Percentiles rank a stretch among this genome's conserved stretches.
phyloP scores from a whole-genome alignment of 1,140 invertebrate species.

The Arctopsyche grandis region DNA sequence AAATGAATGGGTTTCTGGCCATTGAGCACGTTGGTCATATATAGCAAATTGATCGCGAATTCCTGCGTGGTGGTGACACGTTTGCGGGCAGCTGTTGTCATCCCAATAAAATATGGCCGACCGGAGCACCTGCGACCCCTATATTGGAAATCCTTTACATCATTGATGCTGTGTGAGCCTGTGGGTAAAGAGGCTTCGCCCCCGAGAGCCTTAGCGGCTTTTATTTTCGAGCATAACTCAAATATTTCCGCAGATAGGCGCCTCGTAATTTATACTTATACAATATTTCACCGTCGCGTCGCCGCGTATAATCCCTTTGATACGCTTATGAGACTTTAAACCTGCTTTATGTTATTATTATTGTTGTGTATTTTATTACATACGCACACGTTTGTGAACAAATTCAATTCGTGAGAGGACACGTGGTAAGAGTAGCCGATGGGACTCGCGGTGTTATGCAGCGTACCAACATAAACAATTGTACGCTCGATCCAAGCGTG shows the following conservation, averaged over 20 bases:
- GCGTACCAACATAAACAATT: too few relatives aligned
- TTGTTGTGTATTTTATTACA: neutral
- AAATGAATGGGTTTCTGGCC: neutral
- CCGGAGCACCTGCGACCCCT: neutral
- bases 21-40: conserved; percentile 3
- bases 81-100: conserved; percentile 30
- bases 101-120: conserved; percentile 28
- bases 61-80: conserved; percentile 26
- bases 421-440: too few relatives aligned
- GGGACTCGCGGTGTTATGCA: too few relatives aligned
- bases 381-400: too few relatives aligned
- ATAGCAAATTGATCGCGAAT: conserved; percentile 23
- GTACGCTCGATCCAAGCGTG: too few relatives aligned
- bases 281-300: neutral
- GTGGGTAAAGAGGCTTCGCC: neutral
- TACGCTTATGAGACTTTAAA: neutral
- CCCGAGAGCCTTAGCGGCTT: neutral
- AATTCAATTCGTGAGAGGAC: too few relatives aligned
- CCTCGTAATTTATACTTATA: conserved; percentile 2
- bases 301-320: neutral
- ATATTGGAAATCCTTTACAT: conserved; percentile 31
- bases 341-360: neutral
- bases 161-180: conserved; percentile 25
- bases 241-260: neutral
- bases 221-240: conserved; percentile 27